Percentiles rank a stretch among this genome's conserved stretches.
Conservation (phyloP, 2,113 vertebrate genomes). For the Lophotis ruficrista region DNA sequence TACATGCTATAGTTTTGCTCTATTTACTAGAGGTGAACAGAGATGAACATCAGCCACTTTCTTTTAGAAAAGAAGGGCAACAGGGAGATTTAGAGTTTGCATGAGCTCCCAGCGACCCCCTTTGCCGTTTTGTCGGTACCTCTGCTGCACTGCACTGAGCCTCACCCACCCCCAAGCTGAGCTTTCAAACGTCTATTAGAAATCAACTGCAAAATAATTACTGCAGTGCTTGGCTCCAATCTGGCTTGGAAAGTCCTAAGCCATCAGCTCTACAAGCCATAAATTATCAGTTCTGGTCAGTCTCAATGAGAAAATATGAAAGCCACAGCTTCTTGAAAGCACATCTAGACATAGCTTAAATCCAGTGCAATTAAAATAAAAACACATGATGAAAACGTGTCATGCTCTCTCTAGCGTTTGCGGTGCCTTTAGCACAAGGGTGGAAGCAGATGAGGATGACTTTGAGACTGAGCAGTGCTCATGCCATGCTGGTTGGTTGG, state of each 20-base stretch:
- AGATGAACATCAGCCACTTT: neutral
- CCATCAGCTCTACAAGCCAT: constrained; percentile 6
- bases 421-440: neutral
- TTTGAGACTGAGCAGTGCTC: neutral
- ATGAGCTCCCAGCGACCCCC: neutral
- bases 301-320: neutral
- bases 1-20: neutral
- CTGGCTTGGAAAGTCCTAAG: neutral
- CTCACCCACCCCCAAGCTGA: neutral
- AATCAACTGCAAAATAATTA: constrained; percentile 28
- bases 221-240: neutral
- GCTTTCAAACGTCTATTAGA: neutral
- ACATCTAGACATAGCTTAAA: neutral
- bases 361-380: neutral
- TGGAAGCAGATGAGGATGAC: neutral
- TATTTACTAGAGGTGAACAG: neutral
- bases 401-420: neutral
- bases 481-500: neutral
- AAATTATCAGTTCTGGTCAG: constrained; percentile 22
- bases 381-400: neutral
- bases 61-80: neutral
- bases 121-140: neutral
- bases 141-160: neutral
- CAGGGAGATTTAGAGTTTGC: neutral
- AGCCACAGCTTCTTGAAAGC: neutral